phyloP scores from a whole-genome alignment of 2,888 invertebrate genomes.

The Busseola fusca region DNA sequence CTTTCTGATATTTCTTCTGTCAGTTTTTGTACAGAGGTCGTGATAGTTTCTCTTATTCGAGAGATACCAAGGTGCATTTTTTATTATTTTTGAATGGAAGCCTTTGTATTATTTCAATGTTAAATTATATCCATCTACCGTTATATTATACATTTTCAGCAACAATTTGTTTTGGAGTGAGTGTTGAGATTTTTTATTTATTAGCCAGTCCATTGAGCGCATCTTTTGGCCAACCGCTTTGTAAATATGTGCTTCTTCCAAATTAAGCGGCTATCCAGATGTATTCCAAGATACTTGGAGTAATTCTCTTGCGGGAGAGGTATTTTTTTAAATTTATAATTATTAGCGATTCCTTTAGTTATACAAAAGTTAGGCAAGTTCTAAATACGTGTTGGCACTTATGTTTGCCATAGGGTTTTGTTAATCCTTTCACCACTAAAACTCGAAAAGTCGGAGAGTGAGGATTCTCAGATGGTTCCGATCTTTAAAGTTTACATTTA shows the following conservation, averaged over 20 bases:
- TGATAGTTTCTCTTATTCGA: background rate
- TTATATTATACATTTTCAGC: background rate
- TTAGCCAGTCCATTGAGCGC: background rate
- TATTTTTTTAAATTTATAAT: background rate
- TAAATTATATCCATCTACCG: background rate
- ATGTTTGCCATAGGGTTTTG: no score
- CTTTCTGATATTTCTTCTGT: background rate
- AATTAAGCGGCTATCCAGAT: background rate
- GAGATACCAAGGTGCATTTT: background rate
- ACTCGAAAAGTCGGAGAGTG: background rate
- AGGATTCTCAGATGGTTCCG: background rate
- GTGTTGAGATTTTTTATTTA: background rate
- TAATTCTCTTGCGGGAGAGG: background rate
- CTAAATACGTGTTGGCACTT: background rate
- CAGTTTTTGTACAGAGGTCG: no score
- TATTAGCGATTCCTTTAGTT: background rate
- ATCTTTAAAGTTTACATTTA: background rate
- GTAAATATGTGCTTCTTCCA: background rate
- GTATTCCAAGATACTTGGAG: conserved; percentile 5
- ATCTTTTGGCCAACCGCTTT: background rate
- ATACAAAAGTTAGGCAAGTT: background rate
- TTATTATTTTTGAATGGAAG: background rate
- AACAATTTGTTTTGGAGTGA: background rate
- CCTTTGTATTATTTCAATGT: background rate
- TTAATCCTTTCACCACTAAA: background rate